Percentiles rank a stretch among this genome's conserved stretches.
Conservation (phyloP, 2,797 vertebrate genomes). For the Meriones psammophilus region DNA sequence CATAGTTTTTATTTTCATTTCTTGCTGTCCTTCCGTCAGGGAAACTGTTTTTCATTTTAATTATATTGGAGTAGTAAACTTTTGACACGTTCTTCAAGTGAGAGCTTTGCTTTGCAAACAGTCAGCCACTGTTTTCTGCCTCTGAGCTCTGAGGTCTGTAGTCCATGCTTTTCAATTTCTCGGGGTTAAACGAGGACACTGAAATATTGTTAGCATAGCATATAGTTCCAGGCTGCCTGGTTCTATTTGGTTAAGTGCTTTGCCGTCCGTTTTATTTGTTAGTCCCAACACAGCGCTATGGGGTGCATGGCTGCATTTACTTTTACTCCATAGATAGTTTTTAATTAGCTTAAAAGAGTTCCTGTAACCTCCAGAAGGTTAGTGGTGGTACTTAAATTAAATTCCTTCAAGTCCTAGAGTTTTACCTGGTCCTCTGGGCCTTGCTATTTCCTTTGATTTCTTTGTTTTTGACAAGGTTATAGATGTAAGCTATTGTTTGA, state of each 20-base stretch:
- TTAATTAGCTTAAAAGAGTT: conserved; percentile 73
- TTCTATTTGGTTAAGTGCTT: conserved; percentile 76
- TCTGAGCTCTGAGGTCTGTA: conserved; percentile 33
- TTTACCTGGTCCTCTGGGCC: conserved; percentile 26
- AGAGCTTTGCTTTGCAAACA: conserved; percentile 63
- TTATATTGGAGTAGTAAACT: conserved; percentile 64
- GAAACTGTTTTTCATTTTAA: conserved; percentile 62
- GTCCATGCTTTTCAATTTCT: conserved; percentile 68
- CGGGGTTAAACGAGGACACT: conserved; percentile 69
- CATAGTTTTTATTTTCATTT: conserved; percentile 56
- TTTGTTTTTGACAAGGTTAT: conserved; percentile 67
- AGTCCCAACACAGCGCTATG: conserved; percentile 26
- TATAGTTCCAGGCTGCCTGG: conserved; percentile 19
- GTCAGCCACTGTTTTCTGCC: not conserved
- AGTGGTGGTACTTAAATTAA: conserved; percentile 51
- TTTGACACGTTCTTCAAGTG: conserved; percentile 64
- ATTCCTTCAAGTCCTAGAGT: conserved; percentile 51
- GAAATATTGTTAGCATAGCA: conserved; percentile 53
- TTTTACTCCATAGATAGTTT: conserved; percentile 64
- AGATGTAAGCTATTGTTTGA: conserved; percentile 72
- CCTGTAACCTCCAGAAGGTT: conserved; percentile 58
- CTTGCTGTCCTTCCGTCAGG: conserved; percentile 7
- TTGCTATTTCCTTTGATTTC: conserved; percentile 61
- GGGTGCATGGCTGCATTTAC: conserved; percentile 37
- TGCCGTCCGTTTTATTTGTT: conserved; percentile 74